These are phyloP conservation scores for Myopa tessellatipennis DNA, from an alignment of 2,888 invertebrate species.

Conservation along the genomic window DNA sequence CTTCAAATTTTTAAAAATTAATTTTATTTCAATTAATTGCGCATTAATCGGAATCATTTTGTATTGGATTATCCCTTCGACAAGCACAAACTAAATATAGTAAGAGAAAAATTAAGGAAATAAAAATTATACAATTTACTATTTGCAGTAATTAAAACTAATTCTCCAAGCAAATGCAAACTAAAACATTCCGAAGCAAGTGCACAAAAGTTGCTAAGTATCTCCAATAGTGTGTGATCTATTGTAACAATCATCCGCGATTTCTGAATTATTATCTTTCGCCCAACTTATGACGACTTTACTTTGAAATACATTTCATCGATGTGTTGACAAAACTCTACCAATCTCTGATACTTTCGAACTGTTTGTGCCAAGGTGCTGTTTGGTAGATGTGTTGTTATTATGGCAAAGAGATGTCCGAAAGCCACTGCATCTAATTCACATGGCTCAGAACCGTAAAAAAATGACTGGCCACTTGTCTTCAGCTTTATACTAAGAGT, in stretches of 20 bases:
- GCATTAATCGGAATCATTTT: too few relatives aligned
- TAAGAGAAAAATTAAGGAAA: too few relatives aligned
- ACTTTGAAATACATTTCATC: conserved; percentile 81
- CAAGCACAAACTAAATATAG: too few relatives aligned
- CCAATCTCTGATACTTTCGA: conserved; percentile 79
- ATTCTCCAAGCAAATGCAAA: too few relatives aligned
- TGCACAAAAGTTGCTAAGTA: too few relatives aligned
- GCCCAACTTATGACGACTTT: conserved; percentile 44
- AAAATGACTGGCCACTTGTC: conserved; percentile 75
- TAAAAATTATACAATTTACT: too few relatives aligned
- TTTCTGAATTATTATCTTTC: neutral
- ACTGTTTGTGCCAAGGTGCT: conserved; percentile 84
- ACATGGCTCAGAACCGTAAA: conserved; percentile 88
- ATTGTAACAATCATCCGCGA: neutral
- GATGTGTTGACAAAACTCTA: conserved; percentile 84
- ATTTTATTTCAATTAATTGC: too few relatives aligned
- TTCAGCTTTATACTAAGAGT: conserved; percentile 87
- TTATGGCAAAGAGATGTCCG: conserved; percentile 95
- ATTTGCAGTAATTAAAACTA: too few relatives aligned
- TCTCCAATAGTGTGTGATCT: too few relatives aligned
- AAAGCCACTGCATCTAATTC: conserved; percentile 96
- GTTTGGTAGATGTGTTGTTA: conserved; percentile 90
- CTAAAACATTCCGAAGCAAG: too few relatives aligned
- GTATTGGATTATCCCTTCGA: too few relatives aligned
- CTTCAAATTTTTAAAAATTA: too few relatives aligned